Evolutionary conservation across 2,888 invertebrate species (phyloP).

Genomic region (Arrhopalites spinosus): DNA sequence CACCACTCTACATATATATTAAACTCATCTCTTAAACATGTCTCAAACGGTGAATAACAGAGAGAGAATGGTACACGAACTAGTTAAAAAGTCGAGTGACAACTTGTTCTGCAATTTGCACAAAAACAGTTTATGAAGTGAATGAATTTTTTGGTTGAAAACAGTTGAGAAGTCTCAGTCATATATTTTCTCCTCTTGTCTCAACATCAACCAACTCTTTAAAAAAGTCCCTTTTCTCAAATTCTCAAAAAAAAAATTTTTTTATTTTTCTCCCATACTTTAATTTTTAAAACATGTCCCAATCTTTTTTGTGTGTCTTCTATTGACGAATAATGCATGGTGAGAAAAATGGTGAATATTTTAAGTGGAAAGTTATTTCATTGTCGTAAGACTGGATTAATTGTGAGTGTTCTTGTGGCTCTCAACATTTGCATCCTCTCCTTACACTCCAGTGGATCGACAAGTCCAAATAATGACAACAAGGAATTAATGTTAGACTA

Average conservation of each 20-base stretch:
- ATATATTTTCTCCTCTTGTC: neutral
- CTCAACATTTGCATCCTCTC: constrained; percentile 4
- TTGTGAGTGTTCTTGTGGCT: neutral
- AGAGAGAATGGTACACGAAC: neutral
- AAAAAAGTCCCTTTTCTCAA: too few species aligned
- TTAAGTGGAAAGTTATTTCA: constrained; percentile 11
- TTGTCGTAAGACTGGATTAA: constrained; percentile 2
- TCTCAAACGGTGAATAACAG: neutral
- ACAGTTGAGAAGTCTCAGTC: neutral
- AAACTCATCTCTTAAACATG: too few species aligned
- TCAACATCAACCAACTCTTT: neutral
- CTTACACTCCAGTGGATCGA: neutral
- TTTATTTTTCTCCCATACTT: too few species aligned
- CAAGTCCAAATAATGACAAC: neutral
- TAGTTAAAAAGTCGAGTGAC: neutral
- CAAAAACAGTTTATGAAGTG: too few species aligned
- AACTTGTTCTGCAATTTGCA: constrained; percentile 8
- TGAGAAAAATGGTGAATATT: constrained; percentile 9
- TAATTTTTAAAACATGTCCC: too few species aligned
- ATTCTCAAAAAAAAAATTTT: neutral
- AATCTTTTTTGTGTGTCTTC: too few species aligned
- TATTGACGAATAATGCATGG: neutral
- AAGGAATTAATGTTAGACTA: neutral
- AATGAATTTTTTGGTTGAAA: neutral
- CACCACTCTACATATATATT: too few species aligned